phyloP scores from a whole-genome alignment of 2,888 invertebrate species.

The Tubiluchus corallicola region DNA sequence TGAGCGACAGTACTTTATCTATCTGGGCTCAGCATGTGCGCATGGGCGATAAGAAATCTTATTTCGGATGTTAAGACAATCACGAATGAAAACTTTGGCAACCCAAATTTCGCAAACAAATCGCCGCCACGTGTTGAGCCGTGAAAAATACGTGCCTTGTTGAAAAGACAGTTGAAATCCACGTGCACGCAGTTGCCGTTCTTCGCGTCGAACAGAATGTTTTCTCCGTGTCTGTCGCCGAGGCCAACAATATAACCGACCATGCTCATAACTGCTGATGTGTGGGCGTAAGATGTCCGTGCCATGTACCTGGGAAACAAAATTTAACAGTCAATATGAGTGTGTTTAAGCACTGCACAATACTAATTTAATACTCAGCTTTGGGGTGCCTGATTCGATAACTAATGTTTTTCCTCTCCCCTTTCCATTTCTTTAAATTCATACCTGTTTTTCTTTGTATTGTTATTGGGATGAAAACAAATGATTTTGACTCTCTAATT shows the following conservation, averaged over 20 bases:
- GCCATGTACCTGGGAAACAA: constrained; percentile 56
- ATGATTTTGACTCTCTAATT: too few species aligned
- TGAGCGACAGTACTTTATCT: too few species aligned
- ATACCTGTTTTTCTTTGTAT: too few species aligned
- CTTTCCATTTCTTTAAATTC: too few species aligned
- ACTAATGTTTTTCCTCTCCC: too few species aligned
- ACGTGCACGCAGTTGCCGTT: constrained; percentile 91
- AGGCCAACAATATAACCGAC: constrained; percentile 32
- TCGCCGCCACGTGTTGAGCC: too few species aligned
- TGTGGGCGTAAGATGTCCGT: constrained; percentile 67
- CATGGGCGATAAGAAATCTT: neutral
- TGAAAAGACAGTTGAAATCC: constrained; percentile 94
- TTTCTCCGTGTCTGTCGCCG: constrained; percentile 59
- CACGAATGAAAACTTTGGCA: neutral
- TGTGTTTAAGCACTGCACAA: too few species aligned
- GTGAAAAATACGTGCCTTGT: constrained; percentile 54
- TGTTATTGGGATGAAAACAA: too few species aligned
- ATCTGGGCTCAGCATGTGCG: neutral
- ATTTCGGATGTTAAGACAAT: neutral
- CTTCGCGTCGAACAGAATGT: constrained; percentile 75
- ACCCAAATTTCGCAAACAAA: too few species aligned
- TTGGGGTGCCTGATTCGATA: too few species aligned
- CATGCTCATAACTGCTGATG: constrained; percentile 82
- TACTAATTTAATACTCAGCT: too few species aligned
- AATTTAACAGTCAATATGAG: neutral